Percentiles rank a stretch among this genome's conserved stretches.
Evolutionary conservation across 2,888 invertebrate species (phyloP).

Genomic region (Andricus curvator): DNA sequence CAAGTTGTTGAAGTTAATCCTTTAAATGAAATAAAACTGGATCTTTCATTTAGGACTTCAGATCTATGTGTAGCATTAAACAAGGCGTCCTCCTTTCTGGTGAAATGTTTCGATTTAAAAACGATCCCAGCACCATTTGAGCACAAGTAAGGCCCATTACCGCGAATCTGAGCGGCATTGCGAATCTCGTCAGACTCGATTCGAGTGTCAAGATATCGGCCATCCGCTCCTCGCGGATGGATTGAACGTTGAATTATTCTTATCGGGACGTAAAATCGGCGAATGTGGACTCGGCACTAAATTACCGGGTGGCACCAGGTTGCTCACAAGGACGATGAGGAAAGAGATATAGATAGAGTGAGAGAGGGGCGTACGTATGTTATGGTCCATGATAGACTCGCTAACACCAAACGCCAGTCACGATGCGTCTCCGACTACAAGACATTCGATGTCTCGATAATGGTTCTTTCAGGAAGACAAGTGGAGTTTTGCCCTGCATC

Average conservation of each 20-base stretch:
- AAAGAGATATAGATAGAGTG: conserved; percentile 48
- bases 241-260: conserved; percentile 72
- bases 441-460: conserved; percentile 64
- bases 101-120: conserved; percentile 12
- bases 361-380: conserved; percentile 50
- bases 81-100: conserved; percentile 2
- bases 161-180: conserved; percentile 39
- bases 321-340: conserved; percentile 43
- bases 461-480: conserved; percentile 63
- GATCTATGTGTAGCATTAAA: not conserved
- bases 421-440: conserved; percentile 64
- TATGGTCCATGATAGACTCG: conserved; percentile 53
- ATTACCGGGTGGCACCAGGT: conserved; percentile 65
- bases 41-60: not conserved
- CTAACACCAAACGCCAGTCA: conserved; percentile 55
- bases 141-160: conserved; percentile 30
- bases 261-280: conserved; percentile 70
- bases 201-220: conserved; percentile 70
- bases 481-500: conserved; percentile 42
- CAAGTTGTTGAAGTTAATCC: too few species aligned
- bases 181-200: conserved; percentile 58
- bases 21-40: too few species aligned
- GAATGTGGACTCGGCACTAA: conserved; percentile 66
- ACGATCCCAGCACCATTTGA: conserved; percentile 11
- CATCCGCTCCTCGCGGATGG: conserved; percentile 63